Base-by-base conservation (phyloP, 2,888 invertebrate species). In the Chloroclystis v-ata region DNA sequence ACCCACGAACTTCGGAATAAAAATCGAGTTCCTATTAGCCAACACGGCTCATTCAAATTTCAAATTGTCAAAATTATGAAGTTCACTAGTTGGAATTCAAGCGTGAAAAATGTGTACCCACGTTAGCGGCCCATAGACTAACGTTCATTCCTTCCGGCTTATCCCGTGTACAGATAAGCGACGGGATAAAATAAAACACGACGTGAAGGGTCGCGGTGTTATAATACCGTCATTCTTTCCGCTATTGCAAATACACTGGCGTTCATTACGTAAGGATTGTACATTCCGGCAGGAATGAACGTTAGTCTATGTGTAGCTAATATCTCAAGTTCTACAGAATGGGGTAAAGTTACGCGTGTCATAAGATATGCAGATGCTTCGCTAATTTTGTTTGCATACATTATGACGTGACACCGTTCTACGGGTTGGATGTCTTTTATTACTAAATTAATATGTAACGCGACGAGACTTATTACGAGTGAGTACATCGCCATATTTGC, bases 351-450 rank as follows among this genome's bases (percentile, higher is more conserved):
- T 46, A 37, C 29, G 12, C 24, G 12, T 38, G 33, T 38, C 16
- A 37, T 44, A 37, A 48, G 37, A 43, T 48, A 47, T 48, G 45
- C 42, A 44, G 38, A 48, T 43, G 45, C 24, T 13, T 43, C 7
- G 28, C 42, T 46, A 54, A 54, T 46, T 50, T 33, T 43, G 47
- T 54, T 51, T 46, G 41, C 47, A 54, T 51, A 51, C 32, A 54
- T 50, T 42, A 41, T 40, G 33, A 13, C 26, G 42, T 30, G 28
- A 26, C 14, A 42, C 5, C 3, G 20, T 20, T 4, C 20, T 20
- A 20, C 12, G 47, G 37, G 43, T 30, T 41, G 20, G 38, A 42
- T 44, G 37, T 47, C 41, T 44, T 47, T 44, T 35, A 44, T 43
- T 43, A 46, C 35, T 25, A 37, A 46, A 50, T 46, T 45, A 49